Conservation (phyloP, 2,888 invertebrate species). For the Tetranychus truncatus region DNA sequence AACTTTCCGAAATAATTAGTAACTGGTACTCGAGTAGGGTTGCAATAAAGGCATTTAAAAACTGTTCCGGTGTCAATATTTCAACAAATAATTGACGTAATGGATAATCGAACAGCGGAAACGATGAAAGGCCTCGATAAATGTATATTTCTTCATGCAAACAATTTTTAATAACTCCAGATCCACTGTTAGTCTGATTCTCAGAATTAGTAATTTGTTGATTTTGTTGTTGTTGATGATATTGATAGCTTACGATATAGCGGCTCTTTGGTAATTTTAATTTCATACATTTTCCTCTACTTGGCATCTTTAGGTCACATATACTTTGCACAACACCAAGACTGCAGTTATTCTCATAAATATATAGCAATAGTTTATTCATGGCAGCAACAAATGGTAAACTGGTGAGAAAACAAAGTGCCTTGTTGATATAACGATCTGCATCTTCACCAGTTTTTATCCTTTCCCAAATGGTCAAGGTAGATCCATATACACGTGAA, state of each 20-base stretch:
- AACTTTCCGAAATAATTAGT: conserved; percentile 52
- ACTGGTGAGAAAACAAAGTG: conserved; percentile 10
- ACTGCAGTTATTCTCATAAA: conserved; percentile 14
- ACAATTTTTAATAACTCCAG: not conserved
- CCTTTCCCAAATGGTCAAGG: conserved; percentile 11
- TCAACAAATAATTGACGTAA: conserved; percentile 60
- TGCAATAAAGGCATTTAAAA: conserved; percentile 81
- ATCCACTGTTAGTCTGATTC: not conserved
- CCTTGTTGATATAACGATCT: conserved; percentile 8
- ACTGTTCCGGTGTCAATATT: conserved; percentile 72
- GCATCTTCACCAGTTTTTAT: not conserved
- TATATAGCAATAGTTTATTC: conserved; percentile 7
- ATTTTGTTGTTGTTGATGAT: conserved; percentile 8
- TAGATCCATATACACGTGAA: conserved; percentile 60
- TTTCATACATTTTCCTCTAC: conserved; percentile 8
- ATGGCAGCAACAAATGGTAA: conserved; percentile 11
- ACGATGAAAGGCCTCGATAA: conserved; percentile 41
- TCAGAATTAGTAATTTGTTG: not conserved
- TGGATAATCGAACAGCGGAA: conserved; percentile 85
- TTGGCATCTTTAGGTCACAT: conserved; percentile 14
- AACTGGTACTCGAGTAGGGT: conserved; percentile 91
- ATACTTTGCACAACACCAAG: conserved; percentile 4
- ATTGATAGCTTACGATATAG: not conserved
- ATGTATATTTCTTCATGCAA: conserved; percentile 11
- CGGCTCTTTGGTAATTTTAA: conserved; percentile 10